Percentiles rank a stretch among this genome's conserved stretches.
Evolutionary conservation across 2,888 invertebrate species (phyloP).

Genomic region (Sinelater perroti): DNA sequence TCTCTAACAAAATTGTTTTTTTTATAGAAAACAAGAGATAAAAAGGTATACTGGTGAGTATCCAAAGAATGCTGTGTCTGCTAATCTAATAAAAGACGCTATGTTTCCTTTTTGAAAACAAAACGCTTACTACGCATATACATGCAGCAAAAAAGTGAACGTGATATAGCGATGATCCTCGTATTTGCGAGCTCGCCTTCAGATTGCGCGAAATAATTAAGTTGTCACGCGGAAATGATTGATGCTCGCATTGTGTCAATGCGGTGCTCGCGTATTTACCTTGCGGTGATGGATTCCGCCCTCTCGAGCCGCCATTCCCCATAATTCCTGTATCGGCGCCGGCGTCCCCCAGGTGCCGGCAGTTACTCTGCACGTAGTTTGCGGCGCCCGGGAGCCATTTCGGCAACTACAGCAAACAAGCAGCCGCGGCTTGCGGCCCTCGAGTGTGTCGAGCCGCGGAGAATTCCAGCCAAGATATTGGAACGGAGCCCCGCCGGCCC

Average conservation of each 20-base stretch:
- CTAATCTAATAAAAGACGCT: too few species aligned
- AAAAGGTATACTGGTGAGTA: too few species aligned
- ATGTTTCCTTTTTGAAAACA: too few species aligned
- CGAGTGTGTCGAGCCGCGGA: slow-evolving; percentile 9
- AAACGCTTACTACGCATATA: too few species aligned
- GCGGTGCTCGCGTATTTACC: slow-evolving; percentile 15
- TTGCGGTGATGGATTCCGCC: slow-evolving; percentile 12
- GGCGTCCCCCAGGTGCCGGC: slow-evolving; percentile 21
- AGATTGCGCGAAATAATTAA: slow-evolving; percentile 17
- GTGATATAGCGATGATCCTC: too few species aligned
- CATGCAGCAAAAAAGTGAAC: too few species aligned
- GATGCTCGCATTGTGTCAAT: slow-evolving; percentile 18
- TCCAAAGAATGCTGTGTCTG: too few species aligned
- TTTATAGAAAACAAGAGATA: too few species aligned
- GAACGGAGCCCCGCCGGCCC: not conserved
- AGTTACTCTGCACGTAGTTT: slow-evolving; percentile 26
- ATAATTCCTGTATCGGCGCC: slow-evolving; percentile 7
- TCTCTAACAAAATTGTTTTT: too few species aligned
- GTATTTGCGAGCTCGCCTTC: too few species aligned
- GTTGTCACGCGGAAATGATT: slow-evolving; percentile 19
- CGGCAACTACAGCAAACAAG: slow-evolving; percentile 23
- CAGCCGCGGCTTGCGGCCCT: slow-evolving; percentile 16
- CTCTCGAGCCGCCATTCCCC: slow-evolving; percentile 15
- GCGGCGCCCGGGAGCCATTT: slow-evolving; percentile 18
- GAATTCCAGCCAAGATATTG: slow-evolving; percentile 8